These are phyloP conservation scores for Pedetes capensis DNA, from an alignment of 2,113 vertebrate genomes.

Conservation along the genomic window DNA sequence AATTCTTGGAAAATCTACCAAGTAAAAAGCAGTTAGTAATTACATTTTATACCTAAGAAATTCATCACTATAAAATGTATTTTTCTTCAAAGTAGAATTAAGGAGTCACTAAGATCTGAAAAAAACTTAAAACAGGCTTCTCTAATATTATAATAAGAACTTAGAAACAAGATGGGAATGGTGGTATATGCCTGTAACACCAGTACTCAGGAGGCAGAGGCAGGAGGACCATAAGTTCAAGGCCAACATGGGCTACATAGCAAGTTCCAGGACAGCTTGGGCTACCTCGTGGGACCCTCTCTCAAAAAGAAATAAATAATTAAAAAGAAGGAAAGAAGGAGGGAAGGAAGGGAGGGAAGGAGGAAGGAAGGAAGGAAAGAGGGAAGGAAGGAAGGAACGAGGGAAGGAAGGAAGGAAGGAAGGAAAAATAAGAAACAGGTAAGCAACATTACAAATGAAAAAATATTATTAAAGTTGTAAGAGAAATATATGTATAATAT, in stretches of 20 bases:
- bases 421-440: neutral
- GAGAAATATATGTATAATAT: too few relatives aligned
- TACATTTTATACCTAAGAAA: slow-evolving; percentile 1
- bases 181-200: neutral
- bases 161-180: neutral
- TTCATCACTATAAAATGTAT: neutral
- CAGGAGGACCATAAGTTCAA: neutral
- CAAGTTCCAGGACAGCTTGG: neutral
- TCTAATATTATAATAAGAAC: neutral
- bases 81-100: slow-evolving; percentile 15
- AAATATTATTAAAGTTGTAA: neutral
- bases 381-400: neutral
- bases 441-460: neutral
- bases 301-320: too few relatives aligned
- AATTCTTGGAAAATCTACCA: slow-evolving; percentile 34
- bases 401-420: neutral
- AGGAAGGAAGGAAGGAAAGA: neutral
- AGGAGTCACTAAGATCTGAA: neutral
- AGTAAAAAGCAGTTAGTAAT: neutral
- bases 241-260: neutral
- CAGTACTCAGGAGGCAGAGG: neutral
- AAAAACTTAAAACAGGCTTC: neutral
- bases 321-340: too few relatives aligned
- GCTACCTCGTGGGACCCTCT: too few relatives aligned
- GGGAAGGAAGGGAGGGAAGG: neutral